Conservation (phyloP, 2,113 vertebrate genomes). For the Prietella phreatophila region DNA sequence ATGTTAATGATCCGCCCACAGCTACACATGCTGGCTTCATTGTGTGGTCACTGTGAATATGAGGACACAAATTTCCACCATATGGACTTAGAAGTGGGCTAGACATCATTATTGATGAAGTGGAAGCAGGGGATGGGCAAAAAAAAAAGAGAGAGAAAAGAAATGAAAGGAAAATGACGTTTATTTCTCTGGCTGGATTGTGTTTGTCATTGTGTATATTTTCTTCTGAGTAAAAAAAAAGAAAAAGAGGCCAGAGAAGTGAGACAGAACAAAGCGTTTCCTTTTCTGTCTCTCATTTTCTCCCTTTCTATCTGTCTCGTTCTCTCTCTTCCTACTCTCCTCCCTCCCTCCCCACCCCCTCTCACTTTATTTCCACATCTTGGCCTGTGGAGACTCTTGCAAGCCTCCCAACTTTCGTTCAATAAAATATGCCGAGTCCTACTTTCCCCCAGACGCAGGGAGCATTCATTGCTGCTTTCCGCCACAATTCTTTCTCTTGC, state of each 20-base stretch:
- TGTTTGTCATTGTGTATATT: neutral
- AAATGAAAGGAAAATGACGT: neutral
- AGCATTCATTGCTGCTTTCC: constrained; percentile 30
- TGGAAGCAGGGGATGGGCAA: neutral
- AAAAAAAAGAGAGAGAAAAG: too few species aligned
- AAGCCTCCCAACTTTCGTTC: constrained; percentile 38
- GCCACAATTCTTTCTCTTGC: constrained; percentile 37
- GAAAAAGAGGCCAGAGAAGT: constrained; percentile 15
- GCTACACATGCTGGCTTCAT: constrained; percentile 40
- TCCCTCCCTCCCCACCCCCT: constrained; percentile 59
- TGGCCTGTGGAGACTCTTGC: constrained; percentile 24
- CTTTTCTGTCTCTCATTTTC: constrained; percentile 13
- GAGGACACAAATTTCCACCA: constrained; percentile 37
- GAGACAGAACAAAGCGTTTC: constrained; percentile 21
- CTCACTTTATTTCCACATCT: constrained; percentile 72
- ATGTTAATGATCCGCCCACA: constrained; percentile 30
- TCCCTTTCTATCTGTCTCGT: constrained; percentile 72
- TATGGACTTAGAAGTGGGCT: constrained; percentile 35
- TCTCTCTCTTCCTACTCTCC: constrained; percentile 46
- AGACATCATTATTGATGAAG: constrained; percentile 33
- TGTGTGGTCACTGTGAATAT: constrained; percentile 26
- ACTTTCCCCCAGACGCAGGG: constrained; percentile 41
- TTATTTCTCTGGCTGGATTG: neutral
- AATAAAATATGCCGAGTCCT: constrained; percentile 51
- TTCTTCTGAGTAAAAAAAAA: neutral